Base-by-base conservation (phyloP, 2,113 vertebrate genomes). In the Antechinus flavipes region DNA sequence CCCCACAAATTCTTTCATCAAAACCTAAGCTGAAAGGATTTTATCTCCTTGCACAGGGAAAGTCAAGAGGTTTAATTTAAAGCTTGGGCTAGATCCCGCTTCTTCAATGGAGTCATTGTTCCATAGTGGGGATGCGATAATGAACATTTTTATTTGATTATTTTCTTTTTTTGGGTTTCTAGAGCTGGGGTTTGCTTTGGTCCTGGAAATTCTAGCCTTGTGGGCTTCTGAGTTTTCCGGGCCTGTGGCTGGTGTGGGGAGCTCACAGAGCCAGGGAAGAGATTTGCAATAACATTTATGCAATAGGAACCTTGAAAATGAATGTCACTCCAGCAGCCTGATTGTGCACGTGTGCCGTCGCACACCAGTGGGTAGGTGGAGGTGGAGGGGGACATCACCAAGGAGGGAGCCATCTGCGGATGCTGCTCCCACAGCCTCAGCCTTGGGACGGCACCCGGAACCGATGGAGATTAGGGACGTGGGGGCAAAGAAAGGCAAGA, bases 151-250 rank as follows among this genome's bases (percentile, higher is more conserved):
- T 54, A 68, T 84, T 42, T 35, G 3, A 35, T 27, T 58, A 19
- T 84, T n/a, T 49, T 49, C 49, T 49, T 52, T 52, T 52, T 50
- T 52, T 11, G 4, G 50, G 50, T 11, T 52, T 9, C 16, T 22
- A 56, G 47, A 94, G 12, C 91, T 97, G 94, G 95, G 90, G 54
- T 98, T 98, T 96, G 56, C 14, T 94, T 97, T 97, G 97, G 97
- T 96, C 54, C 93, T 12, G 84, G 58, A 94, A 97, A 16, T 0
- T 0, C 92, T 94, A 95, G 92, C 68, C 22, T 11, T 14, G 56
- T 35, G 35, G 54, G 90, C 24, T 93, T 95, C 94, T 56, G 42
- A 0, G 91, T 42, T 2, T 1, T 0, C 5, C 0, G 52, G 55
- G 53, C 91, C 92, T 1, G 22, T 6, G 54, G 50, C n/a, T 49